Evolutionary conservation across 2,797 vertebrate species (phyloP).

Genomic region (Melopsittacus undulatus): DNA sequence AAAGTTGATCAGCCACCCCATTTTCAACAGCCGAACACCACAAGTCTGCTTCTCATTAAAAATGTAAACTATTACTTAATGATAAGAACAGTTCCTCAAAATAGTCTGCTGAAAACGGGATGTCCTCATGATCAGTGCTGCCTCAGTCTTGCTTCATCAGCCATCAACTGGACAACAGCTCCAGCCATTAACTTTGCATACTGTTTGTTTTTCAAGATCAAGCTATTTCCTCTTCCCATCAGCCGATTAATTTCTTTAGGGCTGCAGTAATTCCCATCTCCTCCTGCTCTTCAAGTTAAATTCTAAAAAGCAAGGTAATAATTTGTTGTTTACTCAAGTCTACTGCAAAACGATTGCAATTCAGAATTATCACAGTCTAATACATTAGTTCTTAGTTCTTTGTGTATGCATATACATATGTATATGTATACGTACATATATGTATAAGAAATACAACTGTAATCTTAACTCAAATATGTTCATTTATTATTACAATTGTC

Average conservation of each 20-base stretch:
- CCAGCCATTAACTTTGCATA: not conserved
- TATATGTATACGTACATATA: not conserved
- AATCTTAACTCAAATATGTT: not conserved
- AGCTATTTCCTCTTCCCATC: slow-evolving; percentile 18
- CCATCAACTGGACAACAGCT: not conserved
- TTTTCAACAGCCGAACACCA: not conserved
- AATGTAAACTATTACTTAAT: not conserved
- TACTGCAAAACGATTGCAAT: not conserved
- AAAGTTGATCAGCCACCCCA: not conserved
- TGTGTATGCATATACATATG: not conserved
- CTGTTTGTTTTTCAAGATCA: slow-evolving; percentile 29
- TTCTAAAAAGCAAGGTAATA: not conserved
- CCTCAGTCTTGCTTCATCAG: not conserved
- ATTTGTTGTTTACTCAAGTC: not conserved
- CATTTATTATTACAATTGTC: not conserved
- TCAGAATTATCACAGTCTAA: not conserved
- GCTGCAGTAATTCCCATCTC: not conserved
- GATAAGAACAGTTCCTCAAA: not conserved
- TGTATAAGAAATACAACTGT: not conserved
- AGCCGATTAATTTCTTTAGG: not conserved
- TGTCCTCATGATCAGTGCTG: not conserved
- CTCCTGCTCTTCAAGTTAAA: not conserved
- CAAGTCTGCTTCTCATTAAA: not conserved
- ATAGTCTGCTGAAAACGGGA: not conserved
- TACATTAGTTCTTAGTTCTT: not conserved